Base-by-base conservation (phyloP, 1,140 invertebrate species). In the Ptiloglossa arizonensis region DNA sequence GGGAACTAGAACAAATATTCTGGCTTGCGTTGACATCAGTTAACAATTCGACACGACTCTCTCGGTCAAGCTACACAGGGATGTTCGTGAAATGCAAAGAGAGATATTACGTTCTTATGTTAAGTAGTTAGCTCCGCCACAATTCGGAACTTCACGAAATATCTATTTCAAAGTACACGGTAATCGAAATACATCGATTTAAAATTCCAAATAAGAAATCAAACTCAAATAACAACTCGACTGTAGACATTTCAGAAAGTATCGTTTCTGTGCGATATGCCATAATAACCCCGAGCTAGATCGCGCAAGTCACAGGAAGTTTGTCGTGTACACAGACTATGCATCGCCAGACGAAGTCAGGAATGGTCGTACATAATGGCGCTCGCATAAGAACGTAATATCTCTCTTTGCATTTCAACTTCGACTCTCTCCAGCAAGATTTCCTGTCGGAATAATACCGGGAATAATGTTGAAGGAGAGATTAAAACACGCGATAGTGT, bases 81-180 rank as follows among this genome's bases (percentile, higher is more conserved):
- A n/a, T n/a, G n/a, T n/a, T n/a, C n/a, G n/a, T 80, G 70, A 80
- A 84, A 77, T 70, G 57, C 68, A 64, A 76, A 76, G 59, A 59
- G 57, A 74, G 60, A 71, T 77, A 69, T 81, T 79, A 79, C 22
- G 35, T 29, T 22, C 62, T 69, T 54, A 72, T 62, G 57, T n/a
- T n/a, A n/a, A n/a, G n/a, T n/a, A n/a, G n/a, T n/a, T n/a, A n/a
- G n/a, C n/a, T n/a, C n/a, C n/a, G n/a, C n/a, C n/a, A n/a, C n/a
- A n/a, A n/a, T n/a, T n/a, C n/a, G n/a, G n/a, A n/a, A n/a, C n/a
- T n/a, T n/a, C n/a, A n/a, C n/a, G n/a, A n/a, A n/a, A n/a, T n/a
- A n/a, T n/a, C n/a, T n/a, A n/a, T n/a, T n/a, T n/a, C n/a, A n/a
- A n/a, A n/a, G n/a, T n/a, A n/a, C n/a, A n/a, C n/a, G n/a, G n/a